Percentiles rank a stretch among this genome's conserved stretches.
Evolutionary conservation across 2,797 vertebrate species (phyloP).

Genomic region (Scomberomorus guttatus): DNA sequence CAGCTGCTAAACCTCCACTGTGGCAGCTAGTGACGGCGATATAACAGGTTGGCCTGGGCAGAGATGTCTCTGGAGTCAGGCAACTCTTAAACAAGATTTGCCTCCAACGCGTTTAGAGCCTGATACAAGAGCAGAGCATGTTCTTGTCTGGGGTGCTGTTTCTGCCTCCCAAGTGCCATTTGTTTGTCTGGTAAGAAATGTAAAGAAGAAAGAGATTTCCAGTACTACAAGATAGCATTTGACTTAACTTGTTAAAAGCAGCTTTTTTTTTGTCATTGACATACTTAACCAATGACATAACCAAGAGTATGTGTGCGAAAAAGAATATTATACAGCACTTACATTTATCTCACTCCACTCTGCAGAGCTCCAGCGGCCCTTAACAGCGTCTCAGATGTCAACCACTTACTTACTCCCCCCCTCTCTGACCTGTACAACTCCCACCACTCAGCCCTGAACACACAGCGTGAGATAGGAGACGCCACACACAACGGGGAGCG

Average conservation of each 20-base stretch:
- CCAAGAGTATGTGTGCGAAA: slow-evolving; percentile 22
- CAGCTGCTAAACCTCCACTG: not conserved
- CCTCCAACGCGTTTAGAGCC: slow-evolving; percentile 8
- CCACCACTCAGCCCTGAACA: slow-evolving; percentile 40
- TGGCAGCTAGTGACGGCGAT: slow-evolving; percentile 3
- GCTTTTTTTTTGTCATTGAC: not conserved
- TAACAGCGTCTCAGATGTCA: slow-evolving; percentile 54
- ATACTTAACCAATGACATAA: not conserved
- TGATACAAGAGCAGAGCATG: not conserved
- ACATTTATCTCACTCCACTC: not conserved
- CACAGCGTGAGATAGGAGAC: slow-evolving; percentile 33
- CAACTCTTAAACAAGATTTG: slow-evolving; percentile 5
- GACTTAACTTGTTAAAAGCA: not conserved
- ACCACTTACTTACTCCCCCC: slow-evolving; percentile 39
- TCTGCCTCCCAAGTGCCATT: slow-evolving; percentile 15
- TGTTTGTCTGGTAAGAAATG: slow-evolving; percentile 22
- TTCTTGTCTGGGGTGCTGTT: not conserved
- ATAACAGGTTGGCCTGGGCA: not conserved
- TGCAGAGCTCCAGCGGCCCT: slow-evolving; percentile 23
- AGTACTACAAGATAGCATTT: not conserved
- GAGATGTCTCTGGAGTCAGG: not conserved
- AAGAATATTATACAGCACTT: slow-evolving; percentile 31
- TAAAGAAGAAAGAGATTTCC: not conserved
- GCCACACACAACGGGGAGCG: slow-evolving; percentile 20
- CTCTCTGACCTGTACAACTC: slow-evolving; percentile 47